These are phyloP conservation scores for Lasioglossum pauxillum DNA, from an alignment of 2,888 invertebrate genomes.

Conservation along the genomic window DNA sequence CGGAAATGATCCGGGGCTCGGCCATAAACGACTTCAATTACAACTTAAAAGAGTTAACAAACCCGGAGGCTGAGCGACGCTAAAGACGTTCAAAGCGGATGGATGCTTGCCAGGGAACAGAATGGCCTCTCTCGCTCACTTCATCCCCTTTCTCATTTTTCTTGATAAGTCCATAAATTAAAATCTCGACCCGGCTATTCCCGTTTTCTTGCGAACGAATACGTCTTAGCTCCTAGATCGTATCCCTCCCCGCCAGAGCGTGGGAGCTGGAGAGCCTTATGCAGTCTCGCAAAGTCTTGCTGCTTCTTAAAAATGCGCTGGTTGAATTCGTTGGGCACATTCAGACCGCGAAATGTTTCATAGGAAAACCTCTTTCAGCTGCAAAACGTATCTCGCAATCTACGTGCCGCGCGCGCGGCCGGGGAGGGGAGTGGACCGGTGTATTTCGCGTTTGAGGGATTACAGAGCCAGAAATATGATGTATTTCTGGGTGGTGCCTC, in stretches of 20 bases:
- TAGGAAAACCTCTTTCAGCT: slow-evolving; percentile 6
- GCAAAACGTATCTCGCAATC: slow-evolving; percentile 2
- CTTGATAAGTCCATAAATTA: slow-evolving; percentile 14
- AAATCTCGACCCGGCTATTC: slow-evolving; percentile 11
- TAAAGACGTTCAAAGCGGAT: not conserved
- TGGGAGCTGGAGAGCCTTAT: not conserved
- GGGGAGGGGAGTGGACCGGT: not conserved
- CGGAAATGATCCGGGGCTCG: not conserved
- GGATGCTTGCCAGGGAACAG: slow-evolving; percentile 1
- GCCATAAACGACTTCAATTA: slow-evolving; percentile 16
- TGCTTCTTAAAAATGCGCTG: slow-evolving; percentile 8
- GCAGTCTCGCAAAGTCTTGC: not conserved
- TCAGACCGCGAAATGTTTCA: slow-evolving; percentile 11
- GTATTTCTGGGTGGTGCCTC: not conserved
- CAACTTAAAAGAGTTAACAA: slow-evolving; percentile 22
- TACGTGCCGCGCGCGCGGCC: not conserved
- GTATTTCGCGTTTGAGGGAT: slow-evolving; percentile 19
- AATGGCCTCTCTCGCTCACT: not conserved
- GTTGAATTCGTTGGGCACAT: not conserved
- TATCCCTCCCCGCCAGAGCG: not conserved
- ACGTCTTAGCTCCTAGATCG: slow-evolving; percentile 9
- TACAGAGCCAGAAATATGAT: slow-evolving; percentile 22
- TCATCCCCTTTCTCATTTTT: not conserved
- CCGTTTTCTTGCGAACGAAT: slow-evolving; percentile 8
- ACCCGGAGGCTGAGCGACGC: not conserved